Evolutionary conservation across 2,888 invertebrate genomes (phyloP).

Genomic region (Tromatobia lineatoria): DNA sequence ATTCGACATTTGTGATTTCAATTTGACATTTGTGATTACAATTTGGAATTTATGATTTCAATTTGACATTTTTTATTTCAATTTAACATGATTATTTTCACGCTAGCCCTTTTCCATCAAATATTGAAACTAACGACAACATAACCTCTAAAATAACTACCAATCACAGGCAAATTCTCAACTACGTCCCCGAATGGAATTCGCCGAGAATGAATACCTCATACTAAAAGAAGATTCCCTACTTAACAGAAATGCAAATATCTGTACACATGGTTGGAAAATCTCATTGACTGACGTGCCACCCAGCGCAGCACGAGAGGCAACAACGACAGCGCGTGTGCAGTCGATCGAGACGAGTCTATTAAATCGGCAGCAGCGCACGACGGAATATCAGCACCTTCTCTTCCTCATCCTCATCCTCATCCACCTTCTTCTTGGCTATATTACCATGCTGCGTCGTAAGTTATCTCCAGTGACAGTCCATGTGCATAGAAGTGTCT

Average conservation of each 20-base stretch:
- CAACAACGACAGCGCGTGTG: slow-evolving; percentile 73
- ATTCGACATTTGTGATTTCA: too few relatives aligned
- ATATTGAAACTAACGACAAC: too few relatives aligned
- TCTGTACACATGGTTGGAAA: neutral
- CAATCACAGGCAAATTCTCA: too few relatives aligned
- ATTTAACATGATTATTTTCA: too few relatives aligned
- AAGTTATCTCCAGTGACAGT: slow-evolving; percentile 80
- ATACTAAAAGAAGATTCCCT: neutral
- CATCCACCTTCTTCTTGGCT: slow-evolving; percentile 47
- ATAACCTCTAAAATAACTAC: too few relatives aligned
- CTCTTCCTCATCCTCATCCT: slow-evolving; percentile 45
- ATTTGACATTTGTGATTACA: too few relatives aligned
- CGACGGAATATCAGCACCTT: slow-evolving; percentile 72
- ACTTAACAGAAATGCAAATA: too few relatives aligned
- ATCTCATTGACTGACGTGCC: slow-evolving; percentile 58
- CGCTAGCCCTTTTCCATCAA: too few relatives aligned
- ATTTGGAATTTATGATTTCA: too few relatives aligned
- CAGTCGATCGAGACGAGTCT: slow-evolving; percentile 80
- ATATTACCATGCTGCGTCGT: slow-evolving; percentile 77
- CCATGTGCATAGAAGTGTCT: slow-evolving; percentile 78
- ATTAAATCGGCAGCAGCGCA: slow-evolving; percentile 77
- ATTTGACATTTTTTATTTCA: too few relatives aligned
- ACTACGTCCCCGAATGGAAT: neutral
- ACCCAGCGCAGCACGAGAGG: slow-evolving; percentile 54
- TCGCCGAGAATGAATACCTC: neutral